Base-by-base conservation (phyloP, 1,140 invertebrate genomes). In the Plutomurus gul region DNA sequence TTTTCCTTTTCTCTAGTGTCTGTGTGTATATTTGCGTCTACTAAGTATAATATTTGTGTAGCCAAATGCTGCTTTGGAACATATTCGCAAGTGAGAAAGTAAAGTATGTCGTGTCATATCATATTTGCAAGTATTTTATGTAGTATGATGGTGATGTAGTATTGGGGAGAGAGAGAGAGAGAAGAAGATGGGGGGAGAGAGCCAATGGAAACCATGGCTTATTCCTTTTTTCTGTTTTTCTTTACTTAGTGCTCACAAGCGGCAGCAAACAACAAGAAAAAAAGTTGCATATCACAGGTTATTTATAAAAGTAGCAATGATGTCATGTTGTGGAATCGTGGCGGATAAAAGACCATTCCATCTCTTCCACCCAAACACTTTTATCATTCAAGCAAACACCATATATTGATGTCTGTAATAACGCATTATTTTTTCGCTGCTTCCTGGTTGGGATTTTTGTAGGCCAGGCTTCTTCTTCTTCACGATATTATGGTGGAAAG, bases 211-310 rank as follows among this genome's bases (percentile, higher is more conserved):
- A n/a, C n/a, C n/a, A n/a, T n/a, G n/a, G n/a, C n/a, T n/a, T 65
- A 16, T 13, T 16, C 22, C 49, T 56, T 65, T 5, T 33, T 16
- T 30, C 51, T 60, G 16, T 25, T 60, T n/a, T 65, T 65, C 56
- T 65, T 65, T 65, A 65, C n/a, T n/a, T n/a, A n/a, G n/a, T 65
- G 27, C 27, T 65, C 36, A 65, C 27, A 65, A 30, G 36, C 56
- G 56, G 27, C 36, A 65, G 36, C 56, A 65, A 65, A 65, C 56
- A 33, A 65, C 56, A 65, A 65, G 27, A 65, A 30, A 22, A 65
- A 65, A 65, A 65, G 56, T 65, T 65, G 36, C 56, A 65, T 65
- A 65, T 65, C 56, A n/a, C 36, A 65, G 56, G 56, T 65, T 30
- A 30, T 65, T 65, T 30, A 65, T 27, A 22, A 51, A 65, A 65